Percentiles rank a stretch among this genome's conserved stretches.
Evolutionary conservation across 2,113 vertebrate species (phyloP).

Genomic region (Notothenia rossii): DNA sequence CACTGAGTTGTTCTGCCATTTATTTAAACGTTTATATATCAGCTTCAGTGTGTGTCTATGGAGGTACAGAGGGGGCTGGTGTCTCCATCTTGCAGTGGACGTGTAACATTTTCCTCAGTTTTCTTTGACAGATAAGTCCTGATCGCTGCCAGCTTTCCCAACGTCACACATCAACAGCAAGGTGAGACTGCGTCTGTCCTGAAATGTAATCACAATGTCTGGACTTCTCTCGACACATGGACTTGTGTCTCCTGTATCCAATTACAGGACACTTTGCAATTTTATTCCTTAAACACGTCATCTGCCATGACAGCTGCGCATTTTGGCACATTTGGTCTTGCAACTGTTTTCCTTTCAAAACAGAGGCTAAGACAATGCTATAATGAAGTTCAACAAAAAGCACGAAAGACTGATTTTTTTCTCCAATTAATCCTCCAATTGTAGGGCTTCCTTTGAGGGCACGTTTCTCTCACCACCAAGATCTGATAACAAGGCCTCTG

Average conservation of each 20-base stretch:
- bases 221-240: conserved; percentile 34
- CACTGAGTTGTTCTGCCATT: neutral
- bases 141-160: conserved; percentile 67
- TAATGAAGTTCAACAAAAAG: neutral
- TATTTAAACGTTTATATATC: conserved; percentile 4
- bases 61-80: neutral
- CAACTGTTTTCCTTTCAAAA: neutral
- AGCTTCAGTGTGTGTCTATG: neutral
- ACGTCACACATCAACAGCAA: conserved; percentile 66
- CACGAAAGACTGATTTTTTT: neutral
- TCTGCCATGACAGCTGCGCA: conserved; percentile 1
- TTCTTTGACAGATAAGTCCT: conserved; percentile 45
- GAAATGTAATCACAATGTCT: conserved; percentile 40
- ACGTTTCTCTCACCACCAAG: conserved; percentile 54
- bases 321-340: neutral
- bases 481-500: conserved; percentile 62
- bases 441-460: conserved; percentile 39
- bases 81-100: conserved; percentile 24
- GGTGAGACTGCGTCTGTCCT: conserved; percentile 38
- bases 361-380: neutral
- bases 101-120: conserved; percentile 31
- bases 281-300: neutral
- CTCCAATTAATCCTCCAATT: conserved; percentile 59
- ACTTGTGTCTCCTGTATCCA: neutral
- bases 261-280: neutral